These are phyloP conservation scores for Resseliella maxima DNA, from an alignment of 2,888 invertebrate species.

Conservation along the genomic window DNA sequence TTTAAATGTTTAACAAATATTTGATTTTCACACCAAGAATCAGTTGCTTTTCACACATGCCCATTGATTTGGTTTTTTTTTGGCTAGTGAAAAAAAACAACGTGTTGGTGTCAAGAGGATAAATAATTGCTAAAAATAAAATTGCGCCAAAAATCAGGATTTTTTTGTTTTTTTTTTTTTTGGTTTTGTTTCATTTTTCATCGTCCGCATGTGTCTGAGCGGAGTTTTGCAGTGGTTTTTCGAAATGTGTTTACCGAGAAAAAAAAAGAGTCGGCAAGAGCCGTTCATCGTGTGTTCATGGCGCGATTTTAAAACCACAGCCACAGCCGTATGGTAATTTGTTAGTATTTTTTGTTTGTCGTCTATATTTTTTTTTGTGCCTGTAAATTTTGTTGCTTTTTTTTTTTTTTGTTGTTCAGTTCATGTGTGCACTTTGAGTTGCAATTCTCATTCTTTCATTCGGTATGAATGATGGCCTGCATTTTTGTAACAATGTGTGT, in stretches of 20 bases:
- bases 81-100: background rate
- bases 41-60: background rate
- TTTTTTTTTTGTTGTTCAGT: background rate
- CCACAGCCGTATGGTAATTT: constrained; percentile 47
- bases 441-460: constrained; percentile 48
- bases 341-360: background rate
- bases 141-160: constrained; percentile 37
- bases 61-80: background rate
- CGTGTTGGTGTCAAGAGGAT: background rate
- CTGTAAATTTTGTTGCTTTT: constrained; percentile 8
- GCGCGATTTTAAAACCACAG: constrained; percentile 34
- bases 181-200: no score
- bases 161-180: background rate
- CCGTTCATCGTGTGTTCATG: constrained; percentile 9
- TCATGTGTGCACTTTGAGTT: constrained; percentile 41
- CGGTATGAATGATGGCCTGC: constrained; percentile 42
- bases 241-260: background rate
- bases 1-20: background rate
- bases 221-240: constrained; percentile 13
- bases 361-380: background rate
- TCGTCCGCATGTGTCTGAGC: background rate
- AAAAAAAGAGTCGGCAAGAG: background rate
- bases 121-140: constrained; percentile 36
- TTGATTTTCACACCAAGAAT: background rate
- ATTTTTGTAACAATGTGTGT: constrained; percentile 35